Base-by-base conservation (phyloP, 2,888 invertebrate species). In the Gortyna flavago region DNA sequence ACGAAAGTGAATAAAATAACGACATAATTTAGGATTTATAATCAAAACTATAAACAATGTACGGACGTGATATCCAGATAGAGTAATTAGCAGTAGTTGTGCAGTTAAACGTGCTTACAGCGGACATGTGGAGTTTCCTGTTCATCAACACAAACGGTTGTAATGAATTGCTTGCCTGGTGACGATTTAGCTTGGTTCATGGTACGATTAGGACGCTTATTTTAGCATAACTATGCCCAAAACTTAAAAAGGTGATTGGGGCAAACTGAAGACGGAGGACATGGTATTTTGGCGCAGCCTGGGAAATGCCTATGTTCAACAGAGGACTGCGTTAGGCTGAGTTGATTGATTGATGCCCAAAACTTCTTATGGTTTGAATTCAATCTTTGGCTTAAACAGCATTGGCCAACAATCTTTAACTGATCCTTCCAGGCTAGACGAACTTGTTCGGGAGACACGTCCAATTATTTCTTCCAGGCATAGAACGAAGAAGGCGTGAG, bases 11-110 rank as follows among this genome's bases (percentile, higher is more conserved):
- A 62, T 68, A 57, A n/a, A 66, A 72, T 61, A 13, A n/a, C 11
- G 16, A 44, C 8, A 48, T 29, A 62, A 64, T 32, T 57, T n/a
- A 35, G 18, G 25, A 4, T 51, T 41, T 38, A n/a, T 54, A 74
- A 83, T 85, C 38, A 74, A 67, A 74, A 61, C 68, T 29, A 62
- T 74, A 62, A 78, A 88, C 83, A 81, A 83, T 79, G 74, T 65
- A 66, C 88, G 88, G 89, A 85, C 87, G 88, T 87, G 83, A 85
- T 88, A 83, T 72, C 35, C 70, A 86, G 85, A 83, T 87, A 81
- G 75, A 85, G 71, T 85, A 79, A 89, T 88, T 83, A 75, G 38
- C 61, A n/a, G 54, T 69, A 32, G 29, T 51, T 11, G 35, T 75
- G 83, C 72, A 81, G 72, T 86, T 82, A 77, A 75, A 79, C 76